Evolutionary conservation across 2,113 vertebrate genomes (phyloP), one percentile per base, ranked within the genome.

Genomic region (Diphyllodes magnificus): DNA sequence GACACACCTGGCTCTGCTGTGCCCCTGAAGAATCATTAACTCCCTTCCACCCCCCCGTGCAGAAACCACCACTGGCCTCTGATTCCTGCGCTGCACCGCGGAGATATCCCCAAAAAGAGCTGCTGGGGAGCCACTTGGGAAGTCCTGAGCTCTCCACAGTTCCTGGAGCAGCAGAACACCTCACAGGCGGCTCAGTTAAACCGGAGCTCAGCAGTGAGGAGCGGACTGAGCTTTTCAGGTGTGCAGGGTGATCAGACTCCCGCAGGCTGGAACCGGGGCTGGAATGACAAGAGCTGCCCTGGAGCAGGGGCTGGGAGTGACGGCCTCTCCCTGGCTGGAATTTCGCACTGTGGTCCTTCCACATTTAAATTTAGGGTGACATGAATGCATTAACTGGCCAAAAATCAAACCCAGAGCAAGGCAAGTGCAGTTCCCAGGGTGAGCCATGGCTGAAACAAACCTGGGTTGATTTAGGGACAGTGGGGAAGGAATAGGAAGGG

Each of bases 1-100:
- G 97, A 79, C 94, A 66, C 97, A 98, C 97, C 97, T 98, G 95
- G 87, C 80, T 94, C 93, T 90, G 91, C 82, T 71, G 13, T 90
- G 86, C 93, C 93, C 69, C 35, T 16, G 53, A 39, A 89, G 93
- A 78, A 61, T 92, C 93, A 96, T 88, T 86, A 94, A 82, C 83
- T 83, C 69, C 93, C 72, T 89, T 47, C 47, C 80, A 79, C 9
- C 66, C 45, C 45, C 27, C 30, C 13, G 21, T 9, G 47, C 76
- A 56, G 47, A 59, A 64, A 16, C 7, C 14, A 95, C n/a, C 70
- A 5, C 86, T 49, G 73, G 80, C 84, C 86, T 81, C 63, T 8
- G 91, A 44, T 66, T 20, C 72, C 76, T 80, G 23, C 27, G 0
- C 28, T 19, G 57, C 65, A 45, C 57, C 33, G 11, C 6, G 13